Conservation (phyloP, 2,797 vertebrate genomes). For the Loriculus beryllinus region DNA sequence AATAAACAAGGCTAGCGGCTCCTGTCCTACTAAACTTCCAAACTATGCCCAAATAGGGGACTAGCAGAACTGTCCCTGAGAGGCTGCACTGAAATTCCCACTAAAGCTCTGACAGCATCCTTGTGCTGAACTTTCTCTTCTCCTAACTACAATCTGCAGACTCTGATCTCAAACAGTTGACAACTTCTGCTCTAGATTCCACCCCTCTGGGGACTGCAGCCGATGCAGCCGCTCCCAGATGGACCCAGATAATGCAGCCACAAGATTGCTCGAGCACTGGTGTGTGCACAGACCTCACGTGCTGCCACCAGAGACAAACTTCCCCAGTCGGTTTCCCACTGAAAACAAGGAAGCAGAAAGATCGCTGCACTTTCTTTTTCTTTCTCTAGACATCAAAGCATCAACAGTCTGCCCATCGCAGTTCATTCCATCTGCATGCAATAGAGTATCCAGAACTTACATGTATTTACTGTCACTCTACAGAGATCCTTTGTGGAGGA, state of each 20-base stretch:
- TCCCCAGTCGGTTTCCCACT: neutral
- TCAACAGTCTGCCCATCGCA: neutral
- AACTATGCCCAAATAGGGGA: constrained; percentile 7
- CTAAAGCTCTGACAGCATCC: neutral
- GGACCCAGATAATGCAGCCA: neutral
- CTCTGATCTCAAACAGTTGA: neutral
- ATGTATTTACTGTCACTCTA: neutral
- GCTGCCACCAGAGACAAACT: neutral
- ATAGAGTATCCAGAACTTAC: neutral
- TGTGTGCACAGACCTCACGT: neutral
- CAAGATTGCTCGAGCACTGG: neutral
- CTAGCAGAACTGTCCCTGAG: neutral
- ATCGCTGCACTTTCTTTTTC: neutral
- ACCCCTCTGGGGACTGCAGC: neutral
- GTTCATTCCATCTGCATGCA: neutral
- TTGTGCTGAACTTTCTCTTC: neutral
- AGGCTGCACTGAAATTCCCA: neutral
- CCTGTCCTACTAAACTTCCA: neutral
- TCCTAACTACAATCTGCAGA: neutral
- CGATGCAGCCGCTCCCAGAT: rapidly evolving
- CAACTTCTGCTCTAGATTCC: neutral
- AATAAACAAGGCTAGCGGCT: constrained; percentile 3
- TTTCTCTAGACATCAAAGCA: neutral
- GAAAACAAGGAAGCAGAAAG: neutral
- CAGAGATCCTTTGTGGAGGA: neutral